Conservation (phyloP, 1,140 invertebrate species). For the Drosophila athabasca region DNA sequence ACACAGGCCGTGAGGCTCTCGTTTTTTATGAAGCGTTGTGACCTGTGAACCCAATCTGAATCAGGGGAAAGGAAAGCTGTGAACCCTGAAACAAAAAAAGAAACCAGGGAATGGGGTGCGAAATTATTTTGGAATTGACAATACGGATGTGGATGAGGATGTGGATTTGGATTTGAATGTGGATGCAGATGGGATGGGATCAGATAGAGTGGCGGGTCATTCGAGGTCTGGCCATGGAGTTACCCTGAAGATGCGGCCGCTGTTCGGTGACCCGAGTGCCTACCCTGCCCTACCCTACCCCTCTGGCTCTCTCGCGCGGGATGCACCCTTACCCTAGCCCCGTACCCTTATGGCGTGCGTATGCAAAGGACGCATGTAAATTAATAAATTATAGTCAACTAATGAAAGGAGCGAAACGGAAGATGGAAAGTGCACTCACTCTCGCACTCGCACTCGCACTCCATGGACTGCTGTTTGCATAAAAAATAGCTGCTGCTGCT, state of each 20-base stretch:
- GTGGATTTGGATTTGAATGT: constrained; percentile 17
- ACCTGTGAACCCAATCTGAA: constrained; percentile 50
- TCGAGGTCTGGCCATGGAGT: constrained; percentile 63
- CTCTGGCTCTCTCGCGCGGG: neutral
- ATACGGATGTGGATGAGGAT: constrained; percentile 23
- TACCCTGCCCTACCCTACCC: constrained; percentile 21
- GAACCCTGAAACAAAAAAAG: neutral
- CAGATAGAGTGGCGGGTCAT: constrained; percentile 52
- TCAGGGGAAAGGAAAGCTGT: too few species aligned
- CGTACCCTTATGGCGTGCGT: constrained; percentile 37
- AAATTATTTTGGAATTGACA: constrained; percentile 53
- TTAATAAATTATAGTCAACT: constrained; percentile 82
- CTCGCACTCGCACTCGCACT: constrained; percentile 8
- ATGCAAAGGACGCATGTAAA: constrained; percentile 79
- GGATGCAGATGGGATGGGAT: constrained; percentile 35
- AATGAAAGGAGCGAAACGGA: constrained; percentile 58
- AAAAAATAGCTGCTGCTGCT: too few species aligned
- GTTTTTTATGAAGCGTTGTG: constrained; percentile 40
- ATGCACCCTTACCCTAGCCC: constrained; percentile 22
- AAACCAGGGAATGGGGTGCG: constrained; percentile 52
- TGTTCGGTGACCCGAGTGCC: constrained; percentile 15
- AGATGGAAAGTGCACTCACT: constrained; percentile 31
- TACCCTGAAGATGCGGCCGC: constrained; percentile 75
- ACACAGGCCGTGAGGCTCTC: neutral
- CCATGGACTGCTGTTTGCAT: too few species aligned